Percentiles rank a stretch among this genome's conserved stretches.
These are phyloP conservation scores for Pomatorhinus ruficollis DNA, from an alignment of 2,113 vertebrate species.

Conservation along the genomic window DNA sequence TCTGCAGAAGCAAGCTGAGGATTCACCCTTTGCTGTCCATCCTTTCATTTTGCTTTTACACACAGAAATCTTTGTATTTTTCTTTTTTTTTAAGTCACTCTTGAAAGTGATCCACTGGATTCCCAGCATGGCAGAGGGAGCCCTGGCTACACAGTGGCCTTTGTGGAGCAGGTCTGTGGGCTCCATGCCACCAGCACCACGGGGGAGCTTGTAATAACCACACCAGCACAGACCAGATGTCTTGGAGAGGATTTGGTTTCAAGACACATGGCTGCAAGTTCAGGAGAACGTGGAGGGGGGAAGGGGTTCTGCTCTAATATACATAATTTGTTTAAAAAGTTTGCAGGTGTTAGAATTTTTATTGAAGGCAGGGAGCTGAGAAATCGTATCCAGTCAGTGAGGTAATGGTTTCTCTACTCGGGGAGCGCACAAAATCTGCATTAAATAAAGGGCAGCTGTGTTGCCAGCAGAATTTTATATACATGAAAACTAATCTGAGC, in stretches of 20 bases:
- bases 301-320: not conserved
- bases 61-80: not conserved
- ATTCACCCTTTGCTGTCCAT: not conserved
- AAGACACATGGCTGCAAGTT: not conserved
- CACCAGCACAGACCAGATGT: constrained; percentile 28
- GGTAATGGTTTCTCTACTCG: constrained; percentile 24
- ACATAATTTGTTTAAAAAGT: constrained; percentile 44
- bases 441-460: constrained; percentile 48
- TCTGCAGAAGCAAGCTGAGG: not conserved
- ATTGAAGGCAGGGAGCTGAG: constrained; percentile 48
- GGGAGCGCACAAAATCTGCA: not conserved
- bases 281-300: not conserved
- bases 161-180: not conserved
- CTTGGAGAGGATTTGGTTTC: constrained; percentile 35
- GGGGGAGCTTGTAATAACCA: constrained; percentile 13
- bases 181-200: not conserved
- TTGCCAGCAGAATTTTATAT: constrained; percentile 34
- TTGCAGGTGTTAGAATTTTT: constrained; percentile 63
- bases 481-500: constrained; percentile 16
- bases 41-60: not conserved
- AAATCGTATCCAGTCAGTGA: not conserved
- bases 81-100: not conserved
- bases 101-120: not conserved
- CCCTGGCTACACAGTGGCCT: not conserved
- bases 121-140: not conserved